Conservation (phyloP, 1,140 invertebrate species). For the Dendrolimus kikuchii region DNA sequence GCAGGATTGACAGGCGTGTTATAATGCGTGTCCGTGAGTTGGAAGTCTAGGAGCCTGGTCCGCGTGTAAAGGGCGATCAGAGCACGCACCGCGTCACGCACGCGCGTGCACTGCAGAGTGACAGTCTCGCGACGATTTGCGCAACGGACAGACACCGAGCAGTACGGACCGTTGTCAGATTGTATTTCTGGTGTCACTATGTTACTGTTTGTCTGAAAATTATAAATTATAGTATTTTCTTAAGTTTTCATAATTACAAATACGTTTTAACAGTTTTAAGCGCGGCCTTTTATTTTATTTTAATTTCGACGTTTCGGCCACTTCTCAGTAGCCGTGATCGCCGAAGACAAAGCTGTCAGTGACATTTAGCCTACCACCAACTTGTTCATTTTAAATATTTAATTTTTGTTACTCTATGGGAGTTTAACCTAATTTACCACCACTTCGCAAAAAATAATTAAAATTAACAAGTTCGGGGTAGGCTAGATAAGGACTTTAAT, state of each 20-base stretch:
- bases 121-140: conserved; percentile 48
- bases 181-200: conserved; percentile 74
- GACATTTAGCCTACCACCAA: too few species aligned
- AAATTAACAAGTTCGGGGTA: too few species aligned
- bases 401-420: too few species aligned
- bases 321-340: background rate
- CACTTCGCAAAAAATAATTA: too few species aligned
- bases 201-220: conserved; percentile 57
- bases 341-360: too few species aligned
- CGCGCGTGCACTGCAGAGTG: conserved; percentile 42
- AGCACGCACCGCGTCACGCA: conserved; percentile 58
- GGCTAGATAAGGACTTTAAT: too few species aligned
- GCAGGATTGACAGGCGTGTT: conserved; percentile 23
- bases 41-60: conserved; percentile 50
- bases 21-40: conserved; percentile 40
- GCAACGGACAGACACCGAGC: conserved; percentile 47
- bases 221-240: background rate
- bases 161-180: conserved; percentile 68
- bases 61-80: conserved; percentile 56
- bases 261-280: too few species aligned
- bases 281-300: too few species aligned
- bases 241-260: too few species aligned
- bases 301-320: too few species aligned
- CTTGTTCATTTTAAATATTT: too few species aligned
- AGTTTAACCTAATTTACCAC: too few species aligned